Percentiles rank a stretch among this genome's conserved stretches.
These are phyloP conservation scores for Turdus rufiventris DNA, from an alignment of 2,113 vertebrate species.

Conservation along the genomic window DNA sequence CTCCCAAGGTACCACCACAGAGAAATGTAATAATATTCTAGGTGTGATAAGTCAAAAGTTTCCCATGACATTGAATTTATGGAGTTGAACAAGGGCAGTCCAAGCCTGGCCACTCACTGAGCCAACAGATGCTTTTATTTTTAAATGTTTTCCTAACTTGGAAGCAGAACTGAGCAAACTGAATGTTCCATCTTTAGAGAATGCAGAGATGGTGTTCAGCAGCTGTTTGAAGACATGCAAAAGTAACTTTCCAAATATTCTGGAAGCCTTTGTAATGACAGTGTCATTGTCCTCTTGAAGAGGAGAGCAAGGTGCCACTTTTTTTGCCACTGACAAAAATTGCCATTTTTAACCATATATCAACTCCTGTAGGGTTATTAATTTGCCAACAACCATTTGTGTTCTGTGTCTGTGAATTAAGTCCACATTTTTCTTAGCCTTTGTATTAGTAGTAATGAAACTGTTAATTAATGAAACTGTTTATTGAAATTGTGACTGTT, in stretches of 20 bases:
- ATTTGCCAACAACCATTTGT: not conserved
- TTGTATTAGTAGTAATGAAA: not conserved
- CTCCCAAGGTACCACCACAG: not conserved
- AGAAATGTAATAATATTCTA: not conserved
- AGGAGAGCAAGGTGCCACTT: not conserved
- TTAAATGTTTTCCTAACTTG: slow-evolving; percentile 12
- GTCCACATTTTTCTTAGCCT: not conserved
- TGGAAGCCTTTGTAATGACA: not conserved
- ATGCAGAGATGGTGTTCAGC: not conserved
- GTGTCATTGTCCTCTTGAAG: not conserved
- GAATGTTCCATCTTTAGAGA: not conserved
- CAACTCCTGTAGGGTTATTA: not conserved
- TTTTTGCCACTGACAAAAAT: not conserved
- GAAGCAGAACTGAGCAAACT: slow-evolving; percentile 3
- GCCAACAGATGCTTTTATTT: slow-evolving; percentile 48
- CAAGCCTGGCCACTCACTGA: not conserved
- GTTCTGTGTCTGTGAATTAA: not conserved
- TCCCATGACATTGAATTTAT: not conserved
- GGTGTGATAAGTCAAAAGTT: not conserved
- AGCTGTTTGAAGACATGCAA: not conserved
- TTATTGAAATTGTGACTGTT: not conserved
- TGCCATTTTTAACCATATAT: not conserved
- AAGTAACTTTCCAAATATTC: not conserved
- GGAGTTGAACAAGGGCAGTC: not conserved
- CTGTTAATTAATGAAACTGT: not conserved